These are phyloP conservation scores for Isichthys henryi DNA, from an alignment of 2,113 vertebrate species.

Conservation along the genomic window DNA sequence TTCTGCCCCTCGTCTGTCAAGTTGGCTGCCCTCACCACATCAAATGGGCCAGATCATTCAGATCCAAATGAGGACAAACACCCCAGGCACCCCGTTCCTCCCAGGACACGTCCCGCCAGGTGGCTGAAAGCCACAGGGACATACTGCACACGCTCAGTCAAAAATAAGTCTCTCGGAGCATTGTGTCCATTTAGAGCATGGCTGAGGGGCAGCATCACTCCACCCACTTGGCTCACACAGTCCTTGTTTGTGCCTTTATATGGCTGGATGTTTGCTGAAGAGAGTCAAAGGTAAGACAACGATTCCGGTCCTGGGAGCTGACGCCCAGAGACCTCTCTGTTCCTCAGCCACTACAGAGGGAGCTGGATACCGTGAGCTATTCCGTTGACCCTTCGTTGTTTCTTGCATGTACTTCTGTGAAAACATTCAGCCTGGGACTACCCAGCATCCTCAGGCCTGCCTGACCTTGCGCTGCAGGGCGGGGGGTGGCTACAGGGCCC, in stretches of 20 bases:
- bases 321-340: not conserved
- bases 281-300: not conserved
- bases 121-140: not conserved
- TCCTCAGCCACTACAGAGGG: not conserved
- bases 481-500: not conserved
- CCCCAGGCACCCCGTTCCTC: not conserved
- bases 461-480: not conserved
- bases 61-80: not conserved
- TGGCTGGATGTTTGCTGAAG: not conserved
- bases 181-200: not conserved
- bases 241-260: not conserved
- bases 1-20: not conserved
- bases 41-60: not conserved
- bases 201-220: not conserved
- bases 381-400: not conserved
- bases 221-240: not conserved
- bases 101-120: constrained; percentile 16
- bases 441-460: not conserved
- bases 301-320: not conserved
- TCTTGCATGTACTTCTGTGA: not conserved
- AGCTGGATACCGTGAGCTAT: not conserved
- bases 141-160: constrained; percentile 2
- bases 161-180: constrained; percentile 20
- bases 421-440: not conserved
- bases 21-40: not conserved